These are phyloP conservation scores for Odontomyia ornata DNA, from an alignment of 2,888 invertebrate species.

Conservation along the genomic window DNA sequence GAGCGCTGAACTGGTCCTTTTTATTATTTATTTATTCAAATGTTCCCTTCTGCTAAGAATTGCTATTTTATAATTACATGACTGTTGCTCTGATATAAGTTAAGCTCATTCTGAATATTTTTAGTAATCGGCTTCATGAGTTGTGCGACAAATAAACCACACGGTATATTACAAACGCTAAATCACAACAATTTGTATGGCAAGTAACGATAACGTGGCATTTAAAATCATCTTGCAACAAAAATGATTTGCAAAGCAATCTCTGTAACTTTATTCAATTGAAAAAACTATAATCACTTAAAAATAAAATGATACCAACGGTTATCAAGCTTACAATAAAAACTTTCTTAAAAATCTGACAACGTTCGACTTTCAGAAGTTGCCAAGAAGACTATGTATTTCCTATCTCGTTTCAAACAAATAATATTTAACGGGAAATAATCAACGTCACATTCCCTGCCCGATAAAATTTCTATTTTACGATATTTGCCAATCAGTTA, in stretches of 20 bases:
- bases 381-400: background rate
- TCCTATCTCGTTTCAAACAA: background rate
- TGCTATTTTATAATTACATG: background rate
- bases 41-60: conserved; percentile 52
- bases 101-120: no score
- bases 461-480: background rate
- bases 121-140: no score
- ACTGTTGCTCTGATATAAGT: no score
- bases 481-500: background rate
- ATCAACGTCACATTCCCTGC: background rate
- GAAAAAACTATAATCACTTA: background rate
- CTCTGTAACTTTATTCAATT: background rate
- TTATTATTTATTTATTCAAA: conserved; percentile 62
- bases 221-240: conserved; percentile 56
- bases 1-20: conserved; percentile 63
- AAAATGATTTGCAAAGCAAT: conserved; percentile 57
- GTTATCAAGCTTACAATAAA: no score
- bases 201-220: no score
- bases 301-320: no score
- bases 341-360: no score
- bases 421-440: background rate
- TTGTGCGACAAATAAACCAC: no score
- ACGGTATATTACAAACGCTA: no score
- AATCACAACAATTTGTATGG: no score
- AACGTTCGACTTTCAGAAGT: background rate